Evolutionary conservation across 2,797 vertebrate species (phyloP), one percentile per base, ranked within the genome.

Genomic region (Zenarchopterus dispar): DNA sequence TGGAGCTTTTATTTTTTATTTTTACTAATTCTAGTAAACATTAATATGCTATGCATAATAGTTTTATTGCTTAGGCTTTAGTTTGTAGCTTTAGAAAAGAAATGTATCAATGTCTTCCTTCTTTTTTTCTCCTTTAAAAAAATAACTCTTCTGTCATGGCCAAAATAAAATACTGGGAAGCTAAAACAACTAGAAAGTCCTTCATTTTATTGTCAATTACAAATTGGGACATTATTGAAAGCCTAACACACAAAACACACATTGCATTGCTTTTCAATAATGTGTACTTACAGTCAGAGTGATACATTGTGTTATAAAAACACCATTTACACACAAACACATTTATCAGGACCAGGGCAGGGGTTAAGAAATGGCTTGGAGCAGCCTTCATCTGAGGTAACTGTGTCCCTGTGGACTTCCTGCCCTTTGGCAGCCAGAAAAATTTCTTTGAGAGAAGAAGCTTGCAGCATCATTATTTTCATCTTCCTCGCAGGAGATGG

Each of bases 401-500:
- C 65, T 4, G 56, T 48, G 54, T 87, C 90, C 89, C 90, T 11
- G 76, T 74, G 78, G 89, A 85, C 64, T 56, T 82, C 50, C 69
- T 91, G 87, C 80, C 89, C 87, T 91, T 91, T 91, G 67, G 55
- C 75, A 75, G 72, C 53, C 62, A 19, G 62, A 63, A 74, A 79
- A 79, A 68, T 76, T 82, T 84, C 70, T 81, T 42, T 23, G 17
- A 54, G 60, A 67, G 73, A 65, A 74, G 78, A 65, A 3, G 57
- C 84, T 84, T 24, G 1, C 66, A 62, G 75, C 70, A 22, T 82
- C 82, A 80, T 89, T 88, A 90, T 89, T 87, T 87, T 85, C 81
- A 85, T 88, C 82, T 70, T 87, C 80, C 58, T 67, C 53, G 28
- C 73, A 77, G 84, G 81, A 88, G 75, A 71, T 41, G 45, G 21